phyloP scores from a whole-genome alignment of 2,113 vertebrate species.

The Caranx melampygus region DNA sequence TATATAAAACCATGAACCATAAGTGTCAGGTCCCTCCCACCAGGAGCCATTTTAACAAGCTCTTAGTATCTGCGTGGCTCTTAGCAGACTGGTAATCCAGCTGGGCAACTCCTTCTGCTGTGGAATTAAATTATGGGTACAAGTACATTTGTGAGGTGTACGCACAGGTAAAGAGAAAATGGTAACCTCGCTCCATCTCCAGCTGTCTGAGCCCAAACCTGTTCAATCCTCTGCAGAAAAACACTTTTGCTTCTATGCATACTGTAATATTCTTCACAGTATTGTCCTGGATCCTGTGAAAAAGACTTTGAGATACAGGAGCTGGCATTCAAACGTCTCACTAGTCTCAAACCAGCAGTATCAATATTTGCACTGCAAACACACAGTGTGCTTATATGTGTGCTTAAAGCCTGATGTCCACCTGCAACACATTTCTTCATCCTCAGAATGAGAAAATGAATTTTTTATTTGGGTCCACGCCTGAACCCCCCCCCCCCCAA shows the following conservation, averaged over 20 bases:
- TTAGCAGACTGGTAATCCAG: conserved; percentile 51
- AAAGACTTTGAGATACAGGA: not conserved
- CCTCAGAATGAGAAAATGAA: conserved; percentile 18
- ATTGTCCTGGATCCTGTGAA: not conserved
- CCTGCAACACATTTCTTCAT: conserved; percentile 14
- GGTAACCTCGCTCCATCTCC: not conserved
- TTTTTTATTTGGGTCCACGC: conserved; percentile 18
- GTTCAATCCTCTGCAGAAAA: not conserved
- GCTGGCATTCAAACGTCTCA: not conserved
- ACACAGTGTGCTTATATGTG: not conserved
- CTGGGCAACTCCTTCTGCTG: conserved; percentile 18
- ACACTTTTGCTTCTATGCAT: not conserved
- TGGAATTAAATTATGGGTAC: conserved; percentile 21
- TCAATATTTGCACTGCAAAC: conserved; percentile 14
- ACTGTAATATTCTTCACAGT: not conserved
- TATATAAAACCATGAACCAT: conserved; percentile 44
- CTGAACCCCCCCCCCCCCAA: not conserved
- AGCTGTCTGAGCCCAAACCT: not conserved
- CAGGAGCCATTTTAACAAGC: conserved; percentile 69
- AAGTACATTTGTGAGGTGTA: not conserved
- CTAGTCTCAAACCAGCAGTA: not conserved
- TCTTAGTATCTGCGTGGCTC: conserved; percentile 45
- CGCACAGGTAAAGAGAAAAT: not conserved
- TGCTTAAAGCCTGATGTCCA: conserved; percentile 9
- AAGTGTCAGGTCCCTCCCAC: conserved; percentile 63